A percentile compares a stretch with the other conserved stretches of the same genome.
phyloP scores from a whole-genome alignment of 2,888 invertebrate genomes.

The Operophtera brumata region DNA sequence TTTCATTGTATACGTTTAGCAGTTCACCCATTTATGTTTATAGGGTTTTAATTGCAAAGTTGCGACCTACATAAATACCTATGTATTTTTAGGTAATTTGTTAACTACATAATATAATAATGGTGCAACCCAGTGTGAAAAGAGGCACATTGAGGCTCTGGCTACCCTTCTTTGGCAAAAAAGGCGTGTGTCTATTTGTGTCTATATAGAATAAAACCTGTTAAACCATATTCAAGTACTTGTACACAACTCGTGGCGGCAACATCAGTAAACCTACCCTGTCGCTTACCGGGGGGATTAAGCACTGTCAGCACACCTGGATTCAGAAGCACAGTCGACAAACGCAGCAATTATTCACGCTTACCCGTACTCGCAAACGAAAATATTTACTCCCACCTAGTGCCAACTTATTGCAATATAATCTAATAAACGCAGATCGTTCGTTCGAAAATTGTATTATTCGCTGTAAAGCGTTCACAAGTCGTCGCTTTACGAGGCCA shows the following conservation, averaged over 20 bases:
- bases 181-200: too few relatives aligned
- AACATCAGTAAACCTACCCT: slow-evolving; percentile 24
- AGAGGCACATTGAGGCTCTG: too few relatives aligned
- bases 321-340: slow-evolving; percentile 44
- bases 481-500: slow-evolving; percentile 77
- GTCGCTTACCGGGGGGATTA: slow-evolving; percentile 52
- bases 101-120: too few relatives aligned
- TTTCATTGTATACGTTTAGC: too few relatives aligned
- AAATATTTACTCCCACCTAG: slow-evolving; percentile 69
- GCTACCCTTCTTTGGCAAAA: too few relatives aligned
- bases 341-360: slow-evolving; percentile 68
- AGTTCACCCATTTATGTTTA: too few relatives aligned
- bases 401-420: slow-evolving; percentile 71
- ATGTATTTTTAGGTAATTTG: too few relatives aligned
- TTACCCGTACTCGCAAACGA: slow-evolving; percentile 58
- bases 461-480: slow-evolving; percentile 74
- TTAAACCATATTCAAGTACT: neutral
- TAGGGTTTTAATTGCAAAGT: too few relatives aligned
- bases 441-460: slow-evolving; percentile 73
- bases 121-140: too few relatives aligned
- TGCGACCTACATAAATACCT: too few relatives aligned
- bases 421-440: slow-evolving; percentile 74
- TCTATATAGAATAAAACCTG: too few relatives aligned
- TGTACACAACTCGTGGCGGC: neutral
- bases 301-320: slow-evolving; percentile 65